Conservation (phyloP, 2,888 invertebrate species). For the Leptarthrus brevirostris region DNA sequence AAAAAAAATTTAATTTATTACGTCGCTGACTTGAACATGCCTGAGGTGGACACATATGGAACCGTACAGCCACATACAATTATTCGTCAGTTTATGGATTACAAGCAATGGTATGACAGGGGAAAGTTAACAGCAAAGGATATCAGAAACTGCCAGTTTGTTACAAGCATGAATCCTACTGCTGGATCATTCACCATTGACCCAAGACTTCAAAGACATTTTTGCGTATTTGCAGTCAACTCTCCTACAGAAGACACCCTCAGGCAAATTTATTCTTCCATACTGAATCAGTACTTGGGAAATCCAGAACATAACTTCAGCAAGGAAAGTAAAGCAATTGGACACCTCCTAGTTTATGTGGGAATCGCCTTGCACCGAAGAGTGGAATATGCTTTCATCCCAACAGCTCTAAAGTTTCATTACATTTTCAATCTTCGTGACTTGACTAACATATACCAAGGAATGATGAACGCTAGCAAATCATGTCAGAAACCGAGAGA, state of each 20-base stretch:
- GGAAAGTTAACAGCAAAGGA: conserved; percentile 87
- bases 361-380: conserved; percentile 83
- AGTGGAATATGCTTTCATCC: conserved; percentile 81
- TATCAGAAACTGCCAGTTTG: conserved; percentile 92
- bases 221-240: conserved; percentile 87
- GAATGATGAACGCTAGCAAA: conserved; percentile 84
- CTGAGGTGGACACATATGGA: conserved; percentile 93
- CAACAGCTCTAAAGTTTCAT: conserved; percentile 95
- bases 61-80: conserved; percentile 96
- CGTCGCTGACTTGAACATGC: conserved; percentile 97
- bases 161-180: conserved; percentile 96
- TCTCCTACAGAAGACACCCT: conserved; percentile 61
- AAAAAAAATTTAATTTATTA: conserved; percentile 92
- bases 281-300: conserved; percentile 73
- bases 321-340: conserved; percentile 70
- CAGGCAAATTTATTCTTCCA: conserved; percentile 20
- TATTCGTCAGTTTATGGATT: conserved; percentile 92
- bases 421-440: conserved; percentile 94
- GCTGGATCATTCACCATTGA: conserved; percentile 95
- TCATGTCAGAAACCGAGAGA: conserved; percentile 77
- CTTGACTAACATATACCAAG: conserved; percentile 92
- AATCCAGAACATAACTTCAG: conserved; percentile 77
- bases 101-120: conserved; percentile 95
- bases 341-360: conserved; percentile 74
- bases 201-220: conserved; percentile 87